These are phyloP conservation scores for Schizotus pectinicornis DNA, from an alignment of 2,888 invertebrate genomes.

Conservation along the genomic window DNA sequence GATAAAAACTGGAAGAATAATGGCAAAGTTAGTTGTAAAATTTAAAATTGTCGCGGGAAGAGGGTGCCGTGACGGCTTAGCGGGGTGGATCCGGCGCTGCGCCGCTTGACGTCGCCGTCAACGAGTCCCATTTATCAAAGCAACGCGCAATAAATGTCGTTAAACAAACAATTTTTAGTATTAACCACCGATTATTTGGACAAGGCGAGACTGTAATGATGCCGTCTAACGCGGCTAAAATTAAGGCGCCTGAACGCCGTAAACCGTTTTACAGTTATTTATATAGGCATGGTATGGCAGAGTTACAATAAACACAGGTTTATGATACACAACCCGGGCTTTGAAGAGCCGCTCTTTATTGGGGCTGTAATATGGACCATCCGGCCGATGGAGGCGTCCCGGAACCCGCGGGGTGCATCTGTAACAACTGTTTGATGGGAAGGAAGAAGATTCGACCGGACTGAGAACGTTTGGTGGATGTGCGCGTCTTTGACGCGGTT, in stretches of 20 bases:
- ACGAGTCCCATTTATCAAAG: conserved; percentile 36
- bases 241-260: conserved; percentile 54
- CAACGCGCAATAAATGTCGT: conserved; percentile 31
- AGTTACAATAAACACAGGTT: conserved; percentile 57
- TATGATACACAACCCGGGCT: conserved; percentile 51
- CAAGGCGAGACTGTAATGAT: conserved; percentile 26
- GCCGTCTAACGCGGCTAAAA: conserved; percentile 34
- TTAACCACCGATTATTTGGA: conserved; percentile 45
- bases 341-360: conserved; percentile 53
- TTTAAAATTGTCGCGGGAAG: too few species aligned
- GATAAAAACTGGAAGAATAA: too few species aligned
- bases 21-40: too few species aligned
- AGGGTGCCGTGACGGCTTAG: too few species aligned
- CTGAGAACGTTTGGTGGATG: conserved; percentile 23
- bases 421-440: conserved; percentile 20
- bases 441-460: conserved; percentile 4
- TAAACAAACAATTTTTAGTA: conserved; percentile 45
- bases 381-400: conserved; percentile 28
- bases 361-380: conserved; percentile 34
- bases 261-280: conserved; percentile 56
- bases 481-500: conserved; percentile 25
- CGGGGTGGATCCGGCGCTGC: too few species aligned
- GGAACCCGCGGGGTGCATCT: conserved; percentile 26
- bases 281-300: conserved; percentile 55
- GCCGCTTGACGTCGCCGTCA: background rate